Percentiles rank a stretch among this genome's conserved stretches.
Conservation (phyloP, 1,140 invertebrate species). For the Neuroterus valhalla region DNA sequence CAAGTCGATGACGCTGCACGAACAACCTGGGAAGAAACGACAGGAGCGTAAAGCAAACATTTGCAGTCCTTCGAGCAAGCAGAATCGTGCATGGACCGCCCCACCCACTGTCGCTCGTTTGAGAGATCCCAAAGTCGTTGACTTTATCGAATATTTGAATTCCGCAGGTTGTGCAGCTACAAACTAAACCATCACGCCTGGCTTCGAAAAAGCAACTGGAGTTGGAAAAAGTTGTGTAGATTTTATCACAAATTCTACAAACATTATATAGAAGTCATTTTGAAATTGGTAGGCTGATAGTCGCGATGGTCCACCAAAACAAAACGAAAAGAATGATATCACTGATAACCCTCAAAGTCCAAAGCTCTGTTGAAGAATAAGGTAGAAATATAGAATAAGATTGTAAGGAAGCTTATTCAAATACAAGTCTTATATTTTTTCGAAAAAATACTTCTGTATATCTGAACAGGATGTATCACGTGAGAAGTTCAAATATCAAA, state of each 20-base stretch:
- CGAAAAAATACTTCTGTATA: too few relatives aligned
- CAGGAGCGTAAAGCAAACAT: constrained; percentile 45
- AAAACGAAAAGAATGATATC: too few relatives aligned
- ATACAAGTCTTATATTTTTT: too few relatives aligned
- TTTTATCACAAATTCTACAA: neutral
- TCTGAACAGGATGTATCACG: too few relatives aligned
- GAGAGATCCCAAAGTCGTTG: constrained; percentile 52
- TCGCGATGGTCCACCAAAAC: too few relatives aligned
- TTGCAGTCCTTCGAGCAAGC: constrained; percentile 48
- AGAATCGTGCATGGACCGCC: constrained; percentile 55
- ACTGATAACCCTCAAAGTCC: too few relatives aligned
- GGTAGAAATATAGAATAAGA: too few relatives aligned
- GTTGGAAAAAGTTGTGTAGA: constrained; percentile 32
- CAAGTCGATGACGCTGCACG: constrained; percentile 58
- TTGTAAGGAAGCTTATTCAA: too few relatives aligned
- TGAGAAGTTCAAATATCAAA: too few relatives aligned
- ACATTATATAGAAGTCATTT: too few relatives aligned
- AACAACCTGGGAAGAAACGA: constrained; percentile 1
- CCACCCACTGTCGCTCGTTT: constrained; percentile 48
- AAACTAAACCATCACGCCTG: neutral
- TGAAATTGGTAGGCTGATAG: too few relatives aligned
- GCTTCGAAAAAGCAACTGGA: constrained; percentile 26
- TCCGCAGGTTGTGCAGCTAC: constrained; percentile 38
- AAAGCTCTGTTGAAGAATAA: too few relatives aligned
- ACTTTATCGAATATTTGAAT: constrained; percentile 58